phyloP scores from a whole-genome alignment of 2,113 vertebrate species.

The Raja brachyura region DNA sequence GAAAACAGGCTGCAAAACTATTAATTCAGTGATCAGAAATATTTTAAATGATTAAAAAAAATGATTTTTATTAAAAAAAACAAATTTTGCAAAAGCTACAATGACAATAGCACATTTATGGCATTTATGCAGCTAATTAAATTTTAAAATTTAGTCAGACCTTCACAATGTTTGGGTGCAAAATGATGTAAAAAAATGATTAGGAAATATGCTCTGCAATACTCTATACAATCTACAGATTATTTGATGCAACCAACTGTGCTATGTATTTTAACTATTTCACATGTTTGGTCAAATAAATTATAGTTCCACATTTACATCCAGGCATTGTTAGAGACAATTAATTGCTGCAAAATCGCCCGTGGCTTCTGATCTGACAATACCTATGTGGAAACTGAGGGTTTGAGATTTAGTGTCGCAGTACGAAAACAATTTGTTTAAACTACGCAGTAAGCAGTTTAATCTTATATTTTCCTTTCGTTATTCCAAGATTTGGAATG shows the following conservation, averaged over 20 bases:
- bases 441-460: neutral
- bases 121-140: conserved; percentile 99
- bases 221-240: conserved; percentile 13
- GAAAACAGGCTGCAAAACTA: conserved; percentile 82
- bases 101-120: conserved; percentile 89
- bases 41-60: conserved; percentile 99
- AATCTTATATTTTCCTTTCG: neutral
- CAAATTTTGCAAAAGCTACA: conserved; percentile 98
- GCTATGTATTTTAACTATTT: neutral
- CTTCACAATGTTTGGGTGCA: conserved; percentile 54
- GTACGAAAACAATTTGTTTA: neutral
- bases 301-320: neutral
- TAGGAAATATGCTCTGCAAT: neutral
- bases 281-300: neutral
- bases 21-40: conserved; percentile 99
- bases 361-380: neutral
- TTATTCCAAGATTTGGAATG: neutral
- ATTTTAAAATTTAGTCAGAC: conserved; percentile 85
- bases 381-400: neutral
- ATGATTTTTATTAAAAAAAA: conserved; percentile 98
- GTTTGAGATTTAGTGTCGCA: neutral
- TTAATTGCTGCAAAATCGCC: neutral
- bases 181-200: conserved; percentile 19
- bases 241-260: conserved; percentile 44
- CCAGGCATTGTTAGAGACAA: neutral